A percentile compares a stretch with the other conserved stretches of the same genome.
Evolutionary conservation across 2,888 invertebrate species (phyloP).

Genomic region (Sinelater perroti): DNA sequence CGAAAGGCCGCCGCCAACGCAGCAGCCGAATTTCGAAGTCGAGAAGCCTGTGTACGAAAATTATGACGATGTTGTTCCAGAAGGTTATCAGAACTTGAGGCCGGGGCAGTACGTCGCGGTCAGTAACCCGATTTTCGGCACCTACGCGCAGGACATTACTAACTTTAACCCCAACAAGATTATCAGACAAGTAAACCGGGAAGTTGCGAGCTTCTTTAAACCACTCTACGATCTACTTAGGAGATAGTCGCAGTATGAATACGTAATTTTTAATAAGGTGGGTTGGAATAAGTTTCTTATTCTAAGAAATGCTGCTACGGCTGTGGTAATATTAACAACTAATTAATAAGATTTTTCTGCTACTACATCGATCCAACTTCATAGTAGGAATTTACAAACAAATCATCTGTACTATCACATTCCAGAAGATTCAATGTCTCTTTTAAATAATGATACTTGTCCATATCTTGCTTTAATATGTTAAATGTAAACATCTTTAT

Average conservation of each 20-base stretch:
- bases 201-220: conserved; percentile 38
- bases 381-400: no score
- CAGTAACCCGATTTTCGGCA: conserved; percentile 38
- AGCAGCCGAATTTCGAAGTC: neutral
- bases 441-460: no score
- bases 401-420: no score
- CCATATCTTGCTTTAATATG: no score
- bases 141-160: conserved; percentile 36
- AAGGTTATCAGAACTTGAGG: conserved; percentile 25
- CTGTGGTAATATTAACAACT: no score
- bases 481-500: no score
- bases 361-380: no score
- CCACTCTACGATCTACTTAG: conserved; percentile 39
- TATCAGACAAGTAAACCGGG: conserved; percentile 32
- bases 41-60: conserved; percentile 40
- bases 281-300: no score
- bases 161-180: conserved; percentile 39
- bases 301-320: no score
- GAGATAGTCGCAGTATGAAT: conserved; percentile 8
- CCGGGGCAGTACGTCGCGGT: conserved; percentile 35
- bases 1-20: neutral
- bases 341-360: no score
- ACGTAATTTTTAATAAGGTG: neutral
- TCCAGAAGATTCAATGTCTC: no score
- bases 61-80: conserved; percentile 33